Percentiles rank a stretch among this genome's conserved stretches.
phyloP scores from a whole-genome alignment of 2,113 vertebrate species.

The Heloderma charlesbogerti region DNA sequence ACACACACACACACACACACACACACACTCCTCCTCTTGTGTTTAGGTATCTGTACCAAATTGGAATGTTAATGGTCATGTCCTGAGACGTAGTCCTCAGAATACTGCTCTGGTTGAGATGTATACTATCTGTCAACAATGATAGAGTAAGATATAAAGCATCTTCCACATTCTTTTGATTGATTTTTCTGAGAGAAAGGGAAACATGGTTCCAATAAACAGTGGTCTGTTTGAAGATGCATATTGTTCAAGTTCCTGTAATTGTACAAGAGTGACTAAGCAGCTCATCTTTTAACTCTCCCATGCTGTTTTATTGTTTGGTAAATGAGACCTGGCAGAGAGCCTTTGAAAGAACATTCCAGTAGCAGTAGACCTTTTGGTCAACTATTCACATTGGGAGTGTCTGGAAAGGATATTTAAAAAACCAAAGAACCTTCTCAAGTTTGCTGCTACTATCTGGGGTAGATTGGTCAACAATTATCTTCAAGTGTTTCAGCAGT shows the following conservation, averaged over 20 bases:
- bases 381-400: neutral
- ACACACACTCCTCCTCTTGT: too few relatives aligned
- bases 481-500: neutral
- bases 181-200: neutral
- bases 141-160: slow-evolving; percentile 25
- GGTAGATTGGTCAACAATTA: slow-evolving; percentile 8
- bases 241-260: neutral
- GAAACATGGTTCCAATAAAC: neutral
- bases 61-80: neutral
- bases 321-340: neutral
- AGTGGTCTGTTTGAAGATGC: neutral
- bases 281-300: neutral
- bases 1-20: neutral
- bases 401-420: neutral
- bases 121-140: slow-evolving; percentile 24
- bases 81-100: neutral
- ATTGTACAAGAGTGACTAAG: neutral
- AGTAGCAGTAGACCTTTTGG: neutral
- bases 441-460: neutral
- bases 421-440: neutral
- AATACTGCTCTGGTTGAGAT: neutral
- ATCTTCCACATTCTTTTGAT: neutral
- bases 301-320: neutral
- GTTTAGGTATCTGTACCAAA: neutral
- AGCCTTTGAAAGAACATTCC: neutral